phyloP scores from a whole-genome alignment of 2,797 vertebrate genomes.

The Brachymystax lenok region DNA sequence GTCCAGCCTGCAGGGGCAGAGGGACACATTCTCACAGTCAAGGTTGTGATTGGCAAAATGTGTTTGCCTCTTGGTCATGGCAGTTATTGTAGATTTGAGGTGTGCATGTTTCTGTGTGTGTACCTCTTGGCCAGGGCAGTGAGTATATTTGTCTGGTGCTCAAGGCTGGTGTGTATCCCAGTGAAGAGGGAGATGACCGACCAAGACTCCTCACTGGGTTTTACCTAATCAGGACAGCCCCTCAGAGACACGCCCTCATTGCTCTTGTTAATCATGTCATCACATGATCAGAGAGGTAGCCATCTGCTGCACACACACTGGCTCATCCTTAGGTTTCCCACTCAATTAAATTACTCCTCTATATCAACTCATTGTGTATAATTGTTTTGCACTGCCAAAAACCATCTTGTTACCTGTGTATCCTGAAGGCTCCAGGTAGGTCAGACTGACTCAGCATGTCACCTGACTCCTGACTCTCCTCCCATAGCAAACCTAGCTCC shows the following conservation, averaged over 20 bases:
- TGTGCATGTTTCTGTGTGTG: constrained; percentile 15
- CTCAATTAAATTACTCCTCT: neutral
- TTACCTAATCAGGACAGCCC: constrained; percentile 17
- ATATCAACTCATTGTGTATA: neutral
- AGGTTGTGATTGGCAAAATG: neutral
- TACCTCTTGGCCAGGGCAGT: constrained; percentile 58
- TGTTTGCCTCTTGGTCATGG: neutral
- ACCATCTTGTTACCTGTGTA: constrained; percentile 68
- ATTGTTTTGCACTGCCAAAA: neutral
- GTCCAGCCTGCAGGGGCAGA: constrained; percentile 51
- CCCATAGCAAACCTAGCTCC: constrained; percentile 56
- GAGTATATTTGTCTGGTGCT: constrained; percentile 60
- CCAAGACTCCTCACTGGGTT: constrained; percentile 50
- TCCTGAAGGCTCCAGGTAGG: constrained; percentile 74
- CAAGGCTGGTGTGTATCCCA: constrained; percentile 50
- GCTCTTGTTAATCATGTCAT: constrained; percentile 29
- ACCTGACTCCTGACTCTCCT: constrained; percentile 64
- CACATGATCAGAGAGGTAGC: neutral
- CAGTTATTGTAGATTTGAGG: neutral
- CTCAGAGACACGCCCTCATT: constrained; percentile 15
- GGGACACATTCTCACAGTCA: neutral
- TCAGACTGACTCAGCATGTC: constrained; percentile 67
- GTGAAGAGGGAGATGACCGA: constrained; percentile 62
- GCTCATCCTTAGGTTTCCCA: neutral
- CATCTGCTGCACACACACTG: neutral